Conservation (phyloP, 2,888 invertebrate species). For the Megamerina dolium region DNA sequence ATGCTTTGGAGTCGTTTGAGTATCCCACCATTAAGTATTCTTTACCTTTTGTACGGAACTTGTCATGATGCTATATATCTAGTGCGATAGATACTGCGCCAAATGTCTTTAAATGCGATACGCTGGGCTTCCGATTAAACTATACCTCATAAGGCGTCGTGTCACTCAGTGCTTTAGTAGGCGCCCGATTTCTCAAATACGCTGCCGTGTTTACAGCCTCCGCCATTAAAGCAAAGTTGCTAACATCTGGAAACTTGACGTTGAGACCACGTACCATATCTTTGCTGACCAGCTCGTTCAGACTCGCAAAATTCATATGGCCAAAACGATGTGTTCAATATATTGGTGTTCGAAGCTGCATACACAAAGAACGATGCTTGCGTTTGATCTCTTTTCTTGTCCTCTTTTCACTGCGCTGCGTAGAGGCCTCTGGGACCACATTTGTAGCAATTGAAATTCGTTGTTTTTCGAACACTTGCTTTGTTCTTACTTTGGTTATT, state of each 20-base stretch:
- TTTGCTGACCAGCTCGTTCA: constrained; percentile 4
- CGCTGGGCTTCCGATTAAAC: constrained; percentile 12
- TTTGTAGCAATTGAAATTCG: constrained; percentile 5
- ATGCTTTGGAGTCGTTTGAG: constrained; percentile 3
- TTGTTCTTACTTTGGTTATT: neutral
- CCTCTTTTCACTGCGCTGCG: constrained; percentile 16
- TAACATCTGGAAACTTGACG: constrained; percentile 7
- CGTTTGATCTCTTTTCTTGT: neutral
- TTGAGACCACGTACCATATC: constrained; percentile 9
- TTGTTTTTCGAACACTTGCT: neutral
- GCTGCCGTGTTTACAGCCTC: constrained; percentile 17
- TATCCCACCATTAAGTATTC: constrained; percentile 5
- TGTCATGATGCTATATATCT: constrained; percentile 5
- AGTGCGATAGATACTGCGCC: constrained; percentile 11
- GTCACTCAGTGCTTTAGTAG: constrained; percentile 16
- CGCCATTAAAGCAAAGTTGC: constrained; percentile 20
- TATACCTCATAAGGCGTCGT: constrained; percentile 20
- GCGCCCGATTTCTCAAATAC: constrained; percentile 16
- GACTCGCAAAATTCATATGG: constrained; percentile 8
- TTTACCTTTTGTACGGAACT: neutral
- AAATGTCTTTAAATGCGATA: constrained; percentile 7
- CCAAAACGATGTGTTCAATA: constrained; percentile 9
- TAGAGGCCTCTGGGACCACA: constrained; percentile 15
- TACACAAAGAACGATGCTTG: neutral
- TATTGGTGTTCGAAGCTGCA: neutral